Conservation (phyloP, 2,888 invertebrate genomes). For the Clistopyga incitator region DNA sequence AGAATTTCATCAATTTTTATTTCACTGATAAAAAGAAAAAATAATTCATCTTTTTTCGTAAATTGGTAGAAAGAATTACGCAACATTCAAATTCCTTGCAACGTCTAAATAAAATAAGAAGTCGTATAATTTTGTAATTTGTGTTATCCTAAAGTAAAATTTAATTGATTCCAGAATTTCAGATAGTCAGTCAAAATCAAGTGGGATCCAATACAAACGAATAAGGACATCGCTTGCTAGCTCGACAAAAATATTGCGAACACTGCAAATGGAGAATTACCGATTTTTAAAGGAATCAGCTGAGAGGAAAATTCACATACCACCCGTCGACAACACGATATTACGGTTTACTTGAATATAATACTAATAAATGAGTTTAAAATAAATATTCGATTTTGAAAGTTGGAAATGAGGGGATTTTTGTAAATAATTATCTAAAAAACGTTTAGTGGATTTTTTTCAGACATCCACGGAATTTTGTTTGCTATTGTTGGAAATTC, state of each 20-base stretch:
- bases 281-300: not conserved
- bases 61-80: no score
- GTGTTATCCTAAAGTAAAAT: not conserved
- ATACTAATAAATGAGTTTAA: not conserved
- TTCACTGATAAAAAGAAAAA: no score
- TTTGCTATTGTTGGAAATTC: no score
- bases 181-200: not conserved
- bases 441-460: no score
- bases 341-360: slow-evolving; percentile 27
- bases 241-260: not conserved
- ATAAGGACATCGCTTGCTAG: not conserved
- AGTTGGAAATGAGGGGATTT: no score
- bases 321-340: slow-evolving; percentile 4
- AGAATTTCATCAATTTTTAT: no score
- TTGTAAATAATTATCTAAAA: no score
- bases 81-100: not conserved
- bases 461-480: no score
- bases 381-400: no score
- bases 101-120: no score
- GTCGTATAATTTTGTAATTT: not conserved
- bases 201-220: not conserved
- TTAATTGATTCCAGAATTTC: not conserved
- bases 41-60: no score
- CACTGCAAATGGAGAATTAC: not conserved
- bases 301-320: slow-evolving; percentile 6